Base-by-base conservation (phyloP, 1,140 invertebrate genomes). In the Drosophila kohkoa region DNA sequence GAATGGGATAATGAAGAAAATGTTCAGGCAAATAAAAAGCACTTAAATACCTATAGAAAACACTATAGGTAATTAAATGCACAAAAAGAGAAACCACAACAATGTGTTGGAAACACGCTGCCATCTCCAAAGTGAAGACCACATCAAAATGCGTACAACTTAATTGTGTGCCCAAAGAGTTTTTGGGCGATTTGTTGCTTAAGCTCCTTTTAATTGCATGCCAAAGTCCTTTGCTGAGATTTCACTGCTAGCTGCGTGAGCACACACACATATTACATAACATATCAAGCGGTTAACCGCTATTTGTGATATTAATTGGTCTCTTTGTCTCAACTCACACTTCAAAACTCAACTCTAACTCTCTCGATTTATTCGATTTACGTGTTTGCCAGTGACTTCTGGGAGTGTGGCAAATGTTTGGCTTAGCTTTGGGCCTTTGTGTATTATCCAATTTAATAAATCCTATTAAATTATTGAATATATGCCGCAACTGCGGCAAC, bases 251-350 rank as follows among this genome's bases (percentile, higher is more conserved):
- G 13, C 16, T 8, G 20, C 3, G 43, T 54, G 38, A 41, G 35
- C 32, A 62, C 20, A 25, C 20, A 25, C 20, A 25, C 63, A 62
- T 38, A 76, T 64, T 73, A 64, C 55, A 67, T 82, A 62, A 79
- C 35, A 32, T 25, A 25, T 25, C 65, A 82, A 63, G 66, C 55
- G 85, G 83, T 83, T 87, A 87, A 72, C 83, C 83, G 59, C 73
- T 54, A 83, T 87, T 87, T 87, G 80, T 64, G 46, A 83, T 83
- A 88, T 88, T 89, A 88, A 88, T 88, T 88, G 85, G 54, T 69
- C 71, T 72, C 72, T 82, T 79, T 82, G 68, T 66, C 8, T 45
- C 28, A 45, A 10, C 10, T 68, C 63, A 67, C 49, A 76, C 41
- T 38, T 10, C 35, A 38, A 38, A 32, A 64, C 79, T 71, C 45